These are phyloP conservation scores for Poeciliopsis infans DNA, from an alignment of 2,797 vertebrate species.

Conservation along the genomic window DNA sequence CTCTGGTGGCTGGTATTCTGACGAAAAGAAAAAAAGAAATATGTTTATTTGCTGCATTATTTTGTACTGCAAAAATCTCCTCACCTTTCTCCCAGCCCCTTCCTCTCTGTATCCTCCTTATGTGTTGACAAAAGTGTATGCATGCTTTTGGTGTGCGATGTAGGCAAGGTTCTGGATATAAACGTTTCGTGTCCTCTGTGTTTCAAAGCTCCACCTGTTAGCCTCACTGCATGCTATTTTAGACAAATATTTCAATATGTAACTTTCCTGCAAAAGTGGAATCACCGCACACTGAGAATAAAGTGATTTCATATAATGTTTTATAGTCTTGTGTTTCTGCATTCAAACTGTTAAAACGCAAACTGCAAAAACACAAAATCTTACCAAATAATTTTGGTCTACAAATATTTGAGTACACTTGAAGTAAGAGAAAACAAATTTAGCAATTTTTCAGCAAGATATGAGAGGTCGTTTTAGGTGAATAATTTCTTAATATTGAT, in stretches of 20 bases:
- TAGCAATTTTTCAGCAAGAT: no score
- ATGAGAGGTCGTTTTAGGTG: no score
- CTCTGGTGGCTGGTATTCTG: slow-evolving; percentile 78
- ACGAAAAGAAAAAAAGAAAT: slow-evolving; percentile 20
- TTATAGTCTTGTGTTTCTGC: slow-evolving; percentile 77
- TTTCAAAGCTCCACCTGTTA: slow-evolving; percentile 83
- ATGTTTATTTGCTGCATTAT: slow-evolving; percentile 78
- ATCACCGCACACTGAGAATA: slow-evolving; percentile 92
- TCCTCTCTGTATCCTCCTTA: slow-evolving; percentile 60
- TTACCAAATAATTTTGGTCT: no score
- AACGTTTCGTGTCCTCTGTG: slow-evolving; percentile 83
- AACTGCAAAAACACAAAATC: background rate
- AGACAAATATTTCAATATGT: slow-evolving; percentile 83
- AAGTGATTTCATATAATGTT: slow-evolving; percentile 88
- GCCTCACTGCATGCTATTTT: slow-evolving; percentile 91
- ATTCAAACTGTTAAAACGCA: slow-evolving; percentile 38
- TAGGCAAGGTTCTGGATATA: slow-evolving; percentile 82
- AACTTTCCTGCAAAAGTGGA: slow-evolving; percentile 90
- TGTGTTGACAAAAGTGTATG: slow-evolving; percentile 81
- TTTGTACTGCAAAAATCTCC: slow-evolving; percentile 79
- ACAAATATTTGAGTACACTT: no score
- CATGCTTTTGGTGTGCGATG: slow-evolving; percentile 84
- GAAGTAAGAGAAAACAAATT: no score
- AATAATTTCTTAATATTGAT: no score
- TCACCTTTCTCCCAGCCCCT: slow-evolving; percentile 47